Conservation (phyloP, 92 coral and sea anemone genomes). For the Micromussa lordhowensis region DNA sequence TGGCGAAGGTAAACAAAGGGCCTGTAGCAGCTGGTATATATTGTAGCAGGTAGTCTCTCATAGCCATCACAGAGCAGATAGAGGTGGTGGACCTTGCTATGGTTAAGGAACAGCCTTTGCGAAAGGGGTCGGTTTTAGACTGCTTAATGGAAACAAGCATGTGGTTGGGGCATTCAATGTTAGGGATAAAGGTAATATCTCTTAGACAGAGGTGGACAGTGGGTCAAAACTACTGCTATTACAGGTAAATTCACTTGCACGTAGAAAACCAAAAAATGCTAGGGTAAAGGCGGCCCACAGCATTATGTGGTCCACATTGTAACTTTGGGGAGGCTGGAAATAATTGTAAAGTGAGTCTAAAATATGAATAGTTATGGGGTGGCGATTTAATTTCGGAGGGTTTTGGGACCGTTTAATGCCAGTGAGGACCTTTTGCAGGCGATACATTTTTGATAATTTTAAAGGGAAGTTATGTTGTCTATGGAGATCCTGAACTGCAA, state of each 20-base stretch:
- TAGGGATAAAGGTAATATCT: neutral
- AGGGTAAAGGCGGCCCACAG: conserved; percentile 28
- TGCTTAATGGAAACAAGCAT: neutral
- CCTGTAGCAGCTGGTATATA: neutral
- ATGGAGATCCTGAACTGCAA: conserved; percentile 6
- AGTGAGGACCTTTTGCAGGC: neutral
- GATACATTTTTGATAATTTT: neutral
- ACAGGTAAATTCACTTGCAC: conserved; percentile 5
- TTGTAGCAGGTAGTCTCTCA: neutral
- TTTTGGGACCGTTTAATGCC: conserved; percentile 5
- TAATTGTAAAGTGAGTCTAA: neutral
- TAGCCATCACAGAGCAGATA: too few species aligned
- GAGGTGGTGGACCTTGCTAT: too few species aligned
- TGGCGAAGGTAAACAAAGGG: neutral
- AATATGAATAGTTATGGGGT: neutral
- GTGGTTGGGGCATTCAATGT: conserved; percentile 11
- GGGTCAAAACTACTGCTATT: neutral
- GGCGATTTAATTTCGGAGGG: neutral
- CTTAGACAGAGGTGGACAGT: neutral
- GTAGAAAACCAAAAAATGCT: conserved; percentile 10
- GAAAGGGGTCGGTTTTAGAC: conserved; percentile 8
- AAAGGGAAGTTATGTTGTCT: neutral
- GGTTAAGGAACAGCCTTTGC: too few species aligned
- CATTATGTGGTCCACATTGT: neutral
- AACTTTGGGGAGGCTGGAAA: neutral